Base-by-base conservation (phyloP, 2,113 vertebrate species). In the Chamaea fasciata region DNA sequence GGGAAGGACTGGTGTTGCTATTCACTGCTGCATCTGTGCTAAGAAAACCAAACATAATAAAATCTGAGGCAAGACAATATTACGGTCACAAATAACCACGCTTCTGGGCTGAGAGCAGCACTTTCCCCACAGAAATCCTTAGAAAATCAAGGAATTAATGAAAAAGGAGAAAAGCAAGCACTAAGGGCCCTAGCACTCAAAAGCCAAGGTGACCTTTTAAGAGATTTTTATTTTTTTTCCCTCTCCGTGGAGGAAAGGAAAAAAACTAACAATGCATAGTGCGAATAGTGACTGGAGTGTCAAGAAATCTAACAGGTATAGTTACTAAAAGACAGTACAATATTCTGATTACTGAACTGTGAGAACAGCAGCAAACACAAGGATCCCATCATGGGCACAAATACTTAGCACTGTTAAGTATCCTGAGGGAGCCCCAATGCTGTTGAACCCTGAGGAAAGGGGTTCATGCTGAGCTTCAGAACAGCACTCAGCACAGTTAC, bases 1-100 rank as follows among this genome's bases (percentile, higher is more conserved):
- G 98, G 56, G 99, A 99, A 95, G 99, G 98, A 21, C 98, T 99
- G 93, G 98, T 98, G 53, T 98, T 98, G 98, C 98, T 98, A 97
- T 98, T 99, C 97, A 98, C 98, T 96, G 97, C 98, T 97, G 99
- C 99, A 99, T 98, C 98, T 97, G 97, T 96, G 96, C 93, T 98
- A 97, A 98, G 97, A 97, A 97, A 98, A 98, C 98, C 98, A 98
- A 97, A 95, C 71, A 95, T 96, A 98, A 98, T 98, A 98, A 97
- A 98, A 97, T 97, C 97, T 98, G 98, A 97, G 97, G 98, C 97
- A 94, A 87, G 71, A 95, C 97, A 97, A 76, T 86, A 97, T 27
- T 89, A 46, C 92, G 82, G 42, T 67, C 24, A 94, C 49, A 90
- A 92, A 91, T 31, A 70, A 67, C 5, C 24, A 50, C 2, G 37